A percentile compares a stretch with the other conserved stretches of the same genome.
phyloP scores from a whole-genome alignment of 1,140 invertebrate species.

The Bombus consobrinus region DNA sequence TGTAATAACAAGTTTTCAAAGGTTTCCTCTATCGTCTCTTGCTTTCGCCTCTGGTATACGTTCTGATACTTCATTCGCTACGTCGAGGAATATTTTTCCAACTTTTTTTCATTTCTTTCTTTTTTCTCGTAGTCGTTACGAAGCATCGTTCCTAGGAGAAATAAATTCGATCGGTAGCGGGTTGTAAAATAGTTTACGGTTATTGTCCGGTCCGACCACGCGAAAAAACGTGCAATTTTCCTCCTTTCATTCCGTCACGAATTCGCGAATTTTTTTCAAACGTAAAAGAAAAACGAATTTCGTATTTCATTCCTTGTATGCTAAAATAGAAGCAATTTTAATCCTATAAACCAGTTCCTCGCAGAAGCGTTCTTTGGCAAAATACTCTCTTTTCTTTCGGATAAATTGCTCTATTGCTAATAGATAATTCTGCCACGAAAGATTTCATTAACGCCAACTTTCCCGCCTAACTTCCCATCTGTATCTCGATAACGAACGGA shows the following conservation, averaged over 20 bases:
- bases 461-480: background rate
- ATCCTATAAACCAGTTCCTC: background rate
- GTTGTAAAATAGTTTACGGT: background rate
- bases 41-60: too few relatives aligned
- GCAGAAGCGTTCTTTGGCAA: background rate
- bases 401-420: background rate
- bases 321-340: background rate
- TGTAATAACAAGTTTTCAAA: constrained; percentile 46
- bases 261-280: background rate
- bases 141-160: constrained; percentile 1
- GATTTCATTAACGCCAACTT: background rate
- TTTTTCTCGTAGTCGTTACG: constrained; percentile 36
- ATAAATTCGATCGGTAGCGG: background rate
- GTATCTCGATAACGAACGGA: too few relatives aligned
- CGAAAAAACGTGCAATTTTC: background rate
- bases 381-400: background rate
- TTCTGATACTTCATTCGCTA: too few relatives aligned
- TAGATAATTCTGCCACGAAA: background rate
- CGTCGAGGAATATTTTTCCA: constrained; percentile 39
- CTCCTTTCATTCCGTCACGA: background rate
- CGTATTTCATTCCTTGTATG: background rate
- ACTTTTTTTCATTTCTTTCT: background rate
- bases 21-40: background rate
- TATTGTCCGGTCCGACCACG: background rate
- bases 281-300: background rate